These are phyloP conservation scores for Pyxicephalus adspersus DNA, from an alignment of 2,113 vertebrate genomes.

Conservation along the genomic window DNA sequence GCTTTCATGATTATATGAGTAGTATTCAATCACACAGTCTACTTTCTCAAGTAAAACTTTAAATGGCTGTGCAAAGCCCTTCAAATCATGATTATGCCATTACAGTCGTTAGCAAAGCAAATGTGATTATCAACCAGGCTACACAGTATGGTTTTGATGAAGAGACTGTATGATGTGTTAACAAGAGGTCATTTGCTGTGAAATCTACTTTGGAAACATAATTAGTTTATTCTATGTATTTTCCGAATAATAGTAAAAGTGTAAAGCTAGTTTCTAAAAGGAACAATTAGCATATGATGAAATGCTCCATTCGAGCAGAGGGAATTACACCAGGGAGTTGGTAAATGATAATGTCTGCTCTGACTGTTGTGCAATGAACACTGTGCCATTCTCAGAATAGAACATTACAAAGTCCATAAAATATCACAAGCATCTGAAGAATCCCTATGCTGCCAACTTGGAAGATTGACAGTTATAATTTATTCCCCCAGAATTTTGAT, in stretches of 20 bases:
- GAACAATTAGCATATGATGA: slow-evolving; percentile 35
- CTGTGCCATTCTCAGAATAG: slow-evolving; percentile 71
- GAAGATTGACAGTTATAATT: slow-evolving; percentile 63
- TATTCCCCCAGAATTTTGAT: slow-evolving; percentile 63
- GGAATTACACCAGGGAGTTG: slow-evolving; percentile 59
- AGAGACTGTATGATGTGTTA: slow-evolving; percentile 19
- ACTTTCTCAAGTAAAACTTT: slow-evolving; percentile 26
- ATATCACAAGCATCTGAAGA: slow-evolving; percentile 76
- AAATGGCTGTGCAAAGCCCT: slow-evolving; percentile 6
- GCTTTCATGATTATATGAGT: not conserved
- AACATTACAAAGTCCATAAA: slow-evolving; percentile 72
- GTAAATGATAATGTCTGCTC: slow-evolving; percentile 56
- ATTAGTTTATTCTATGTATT: slow-evolving; percentile 19
- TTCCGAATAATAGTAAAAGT: not conserved
- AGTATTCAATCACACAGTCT: slow-evolving; percentile 2
- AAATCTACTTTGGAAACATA: slow-evolving; percentile 47
- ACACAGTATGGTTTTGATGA: slow-evolving; percentile 31
- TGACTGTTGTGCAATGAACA: slow-evolving; percentile 58
- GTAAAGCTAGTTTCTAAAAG: slow-evolving; percentile 22
- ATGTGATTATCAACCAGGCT: slow-evolving; percentile 35
- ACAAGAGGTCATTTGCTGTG: slow-evolving; percentile 23
- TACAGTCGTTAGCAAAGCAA: slow-evolving; percentile 46
- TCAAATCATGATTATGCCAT: slow-evolving; percentile 56
- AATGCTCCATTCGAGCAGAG: slow-evolving; percentile 17
- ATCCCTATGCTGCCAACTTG: slow-evolving; percentile 72